Percentiles rank a stretch among this genome's conserved stretches.
phyloP scores from a whole-genome alignment of 1,140 invertebrate genomes.

The Eurytemora carolleeae region DNA sequence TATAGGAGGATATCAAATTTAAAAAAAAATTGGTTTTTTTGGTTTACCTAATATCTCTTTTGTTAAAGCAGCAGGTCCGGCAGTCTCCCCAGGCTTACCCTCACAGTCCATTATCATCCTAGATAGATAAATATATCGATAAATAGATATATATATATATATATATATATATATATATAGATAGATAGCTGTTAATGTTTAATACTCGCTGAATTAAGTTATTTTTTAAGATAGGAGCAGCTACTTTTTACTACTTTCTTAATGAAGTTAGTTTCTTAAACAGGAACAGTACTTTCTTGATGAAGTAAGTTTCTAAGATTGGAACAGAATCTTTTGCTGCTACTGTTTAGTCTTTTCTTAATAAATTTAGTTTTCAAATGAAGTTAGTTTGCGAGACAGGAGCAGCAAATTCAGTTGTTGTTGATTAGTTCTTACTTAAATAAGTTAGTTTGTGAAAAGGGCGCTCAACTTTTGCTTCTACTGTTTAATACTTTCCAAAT shows the following conservation, averaged over 20 bases:
- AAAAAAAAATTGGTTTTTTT: too few relatives aligned
- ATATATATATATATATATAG: background rate
- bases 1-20: too few relatives aligned
- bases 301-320: slow-evolving; percentile 69
- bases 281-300: slow-evolving; percentile 84
- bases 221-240: slow-evolving; percentile 71
- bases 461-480: slow-evolving; percentile 85
- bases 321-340: slow-evolving; percentile 84
- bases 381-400: slow-evolving; percentile 79
- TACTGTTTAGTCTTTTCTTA: too few relatives aligned
- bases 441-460: slow-evolving; percentile 74
- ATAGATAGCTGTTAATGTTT: background rate
- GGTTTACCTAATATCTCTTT: background rate
- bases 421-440: slow-evolving; percentile 80
- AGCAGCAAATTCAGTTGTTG: slow-evolving; percentile 73
- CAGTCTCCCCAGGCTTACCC: background rate
- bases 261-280: slow-evolving; percentile 75
- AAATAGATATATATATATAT: background rate
- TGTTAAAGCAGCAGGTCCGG: background rate
- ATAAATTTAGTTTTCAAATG: slow-evolving; percentile 71
- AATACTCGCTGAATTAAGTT: slow-evolving; percentile 82
- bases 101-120: background rate
- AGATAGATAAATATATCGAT: background rate
- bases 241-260: slow-evolving; percentile 79
- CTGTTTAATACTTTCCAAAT: slow-evolving; percentile 75